Percentiles rank a stretch among this genome's conserved stretches.
These are phyloP conservation scores for Hybos culiciformis DNA, from an alignment of 2,888 invertebrate genomes.

Conservation along the genomic window DNA sequence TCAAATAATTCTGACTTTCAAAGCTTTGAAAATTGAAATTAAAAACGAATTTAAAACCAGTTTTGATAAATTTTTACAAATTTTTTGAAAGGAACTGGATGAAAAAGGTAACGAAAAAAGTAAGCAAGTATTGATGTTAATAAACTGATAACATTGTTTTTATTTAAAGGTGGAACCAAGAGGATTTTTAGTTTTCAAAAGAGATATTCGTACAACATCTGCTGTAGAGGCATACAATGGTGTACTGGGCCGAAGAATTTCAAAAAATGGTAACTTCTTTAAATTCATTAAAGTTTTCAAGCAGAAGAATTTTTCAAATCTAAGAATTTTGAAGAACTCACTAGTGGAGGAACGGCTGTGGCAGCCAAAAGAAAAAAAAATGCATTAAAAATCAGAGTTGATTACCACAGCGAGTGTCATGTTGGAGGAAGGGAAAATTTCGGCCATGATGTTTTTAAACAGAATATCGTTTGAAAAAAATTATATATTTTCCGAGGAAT, in stretches of 20 bases:
- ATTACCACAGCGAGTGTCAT: too few species aligned
- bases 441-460: too few species aligned
- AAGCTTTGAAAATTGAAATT: not conserved
- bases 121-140: not conserved
- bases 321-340: not conserved
- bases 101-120: not conserved
- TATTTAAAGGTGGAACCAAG: not conserved
- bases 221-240: not conserved
- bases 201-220: not conserved
- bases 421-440: too few species aligned
- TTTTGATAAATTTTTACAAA: constrained; percentile 5
- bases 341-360: not conserved
- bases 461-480: too few species aligned
- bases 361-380: too few species aligned
- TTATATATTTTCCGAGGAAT: too few species aligned
- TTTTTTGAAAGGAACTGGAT: not conserved
- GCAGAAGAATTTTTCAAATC: not conserved
- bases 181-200: not conserved
- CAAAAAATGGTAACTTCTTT: not conserved
- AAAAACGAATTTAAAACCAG: not conserved
- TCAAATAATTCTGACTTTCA: too few species aligned
- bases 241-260: not conserved
- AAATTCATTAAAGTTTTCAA: not conserved
- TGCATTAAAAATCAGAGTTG: too few species aligned
- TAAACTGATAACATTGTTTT: not conserved